Base-by-base conservation (phyloP, 2,797 vertebrate species). In the Pipistrellus pygmaeus region DNA sequence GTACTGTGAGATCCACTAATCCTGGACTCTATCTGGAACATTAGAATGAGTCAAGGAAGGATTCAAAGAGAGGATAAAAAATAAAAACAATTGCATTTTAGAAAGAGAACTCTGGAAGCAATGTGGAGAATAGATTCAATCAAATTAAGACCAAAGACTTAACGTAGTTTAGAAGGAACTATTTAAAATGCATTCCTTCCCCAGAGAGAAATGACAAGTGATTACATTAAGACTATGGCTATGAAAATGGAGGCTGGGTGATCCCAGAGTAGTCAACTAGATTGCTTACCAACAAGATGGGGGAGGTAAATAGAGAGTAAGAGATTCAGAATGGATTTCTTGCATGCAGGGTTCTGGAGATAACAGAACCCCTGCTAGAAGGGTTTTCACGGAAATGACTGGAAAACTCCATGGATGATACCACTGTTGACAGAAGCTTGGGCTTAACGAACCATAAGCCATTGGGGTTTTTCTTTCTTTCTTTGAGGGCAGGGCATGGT, bases 131-230 rank as follows among this genome's bases (percentile, higher is more conserved):
- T 20, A 80, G 66, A 66, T 66, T 62, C 20, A 20, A 83, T 69
- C 48, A 82, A 69, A 69, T 25, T 60, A 90, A 89, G 23, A 44
- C 41, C 72, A 69, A 88, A 90, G 21, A 51, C 14, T 51, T 69
- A 51, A 72, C 11, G 8, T 77, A 13, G 15, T 86, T 92, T 92
- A 73, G 76, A 73, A 80, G 25, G 51, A 77, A 46, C 81, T n/a
- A n/a, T n/a, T n/a, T n/a, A 69, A 76, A 76, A 78, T 82, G 8
- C 30, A 51, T 60, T 72, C 21, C 32, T 71, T 68, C 55, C 88
- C 20, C 32, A 38, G 38, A 18, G 85, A 68, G 35, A 84, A 41
- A 66, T 73, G 41, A 53, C 1, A 27, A 68, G 10, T 4, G 2
- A 88, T 38, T 55, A 35, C 41, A 62, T 77, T 60, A 38, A 72